Evolutionary conservation across 2,888 invertebrate species (phyloP).

Genomic region (Alsophila aescularia): DNA sequence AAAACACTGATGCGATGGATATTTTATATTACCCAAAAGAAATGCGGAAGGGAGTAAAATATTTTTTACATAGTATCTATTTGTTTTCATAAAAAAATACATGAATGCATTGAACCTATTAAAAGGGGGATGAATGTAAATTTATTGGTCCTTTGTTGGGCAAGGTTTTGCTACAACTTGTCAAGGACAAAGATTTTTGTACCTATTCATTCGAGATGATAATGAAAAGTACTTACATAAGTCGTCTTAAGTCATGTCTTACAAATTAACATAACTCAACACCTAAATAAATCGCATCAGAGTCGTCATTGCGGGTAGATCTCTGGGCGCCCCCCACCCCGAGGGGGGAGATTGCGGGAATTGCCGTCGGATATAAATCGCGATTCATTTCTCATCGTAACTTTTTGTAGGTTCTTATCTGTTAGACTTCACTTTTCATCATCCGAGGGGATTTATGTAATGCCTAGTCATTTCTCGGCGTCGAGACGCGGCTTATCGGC

Average conservation of each 20-base stretch:
- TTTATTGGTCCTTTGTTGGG: no score
- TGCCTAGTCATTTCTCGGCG: slow-evolving; percentile 86
- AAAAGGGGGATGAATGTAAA: no score
- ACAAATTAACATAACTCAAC: slow-evolving; percentile 30
- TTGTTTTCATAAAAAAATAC: no score
- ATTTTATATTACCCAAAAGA: no score
- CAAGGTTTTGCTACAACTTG: not conserved
- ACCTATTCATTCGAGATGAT: not conserved
- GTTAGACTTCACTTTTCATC: slow-evolving; percentile 86
- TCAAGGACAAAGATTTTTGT: not conserved
- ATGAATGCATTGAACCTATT: no score
- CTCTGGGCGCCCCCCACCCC: slow-evolving; percentile 12
- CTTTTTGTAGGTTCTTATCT: slow-evolving; percentile 86
- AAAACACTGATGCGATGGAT: no score
- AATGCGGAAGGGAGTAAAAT: no score
- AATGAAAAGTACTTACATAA: not conserved
- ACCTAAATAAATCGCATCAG: slow-evolving; percentile 28
- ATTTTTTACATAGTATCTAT: no score
- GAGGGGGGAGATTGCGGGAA: slow-evolving; percentile 50
- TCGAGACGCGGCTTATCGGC: slow-evolving; percentile 83
- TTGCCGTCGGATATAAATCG: slow-evolving; percentile 81
- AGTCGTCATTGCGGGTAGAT: slow-evolving; percentile 29
- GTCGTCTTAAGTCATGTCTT: slow-evolving; percentile 20
- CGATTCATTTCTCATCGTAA: slow-evolving; percentile 86
- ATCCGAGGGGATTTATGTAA: slow-evolving; percentile 86